Conservation (phyloP, 2,888 invertebrate genomes). For the Meiosimyza platycephala region DNA sequence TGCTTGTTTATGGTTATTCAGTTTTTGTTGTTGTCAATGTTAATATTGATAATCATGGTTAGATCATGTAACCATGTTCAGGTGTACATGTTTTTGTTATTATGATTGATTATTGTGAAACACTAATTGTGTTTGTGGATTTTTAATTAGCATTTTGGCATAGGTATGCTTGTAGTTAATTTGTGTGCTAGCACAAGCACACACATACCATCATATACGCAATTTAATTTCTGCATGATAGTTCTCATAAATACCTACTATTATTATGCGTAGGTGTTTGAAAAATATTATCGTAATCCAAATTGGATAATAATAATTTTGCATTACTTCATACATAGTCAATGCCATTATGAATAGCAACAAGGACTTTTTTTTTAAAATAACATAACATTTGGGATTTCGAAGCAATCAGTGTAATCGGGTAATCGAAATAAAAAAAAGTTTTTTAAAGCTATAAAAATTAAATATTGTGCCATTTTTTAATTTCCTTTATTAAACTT, state of each 20-base stretch:
- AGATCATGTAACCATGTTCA: background rate
- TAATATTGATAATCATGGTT: background rate
- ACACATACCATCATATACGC: background rate
- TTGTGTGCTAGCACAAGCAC: constrained; percentile 6
- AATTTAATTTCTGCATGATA: background rate
- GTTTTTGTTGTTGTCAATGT: background rate
- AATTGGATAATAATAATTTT: background rate
- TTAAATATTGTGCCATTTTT: no score
- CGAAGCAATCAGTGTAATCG: no score
- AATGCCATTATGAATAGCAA: no score
- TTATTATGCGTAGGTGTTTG: background rate
- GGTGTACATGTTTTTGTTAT: constrained; percentile 13
- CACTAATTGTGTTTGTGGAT: constrained; percentile 7
- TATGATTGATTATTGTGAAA: constrained; percentile 15
- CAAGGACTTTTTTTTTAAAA: no score
- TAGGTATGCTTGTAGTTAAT: constrained; percentile 16
- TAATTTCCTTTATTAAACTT: no score
- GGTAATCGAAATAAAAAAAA: no score
- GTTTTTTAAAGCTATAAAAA: no score
- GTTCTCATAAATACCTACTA: background rate
- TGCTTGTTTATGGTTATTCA: background rate
- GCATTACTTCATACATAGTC: no score
- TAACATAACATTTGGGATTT: no score
- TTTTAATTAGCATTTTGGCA: constrained; percentile 34
- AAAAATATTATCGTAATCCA: background rate